phyloP scores from a whole-genome alignment of 1,140 invertebrate species.

The Psix sp. region DNA sequence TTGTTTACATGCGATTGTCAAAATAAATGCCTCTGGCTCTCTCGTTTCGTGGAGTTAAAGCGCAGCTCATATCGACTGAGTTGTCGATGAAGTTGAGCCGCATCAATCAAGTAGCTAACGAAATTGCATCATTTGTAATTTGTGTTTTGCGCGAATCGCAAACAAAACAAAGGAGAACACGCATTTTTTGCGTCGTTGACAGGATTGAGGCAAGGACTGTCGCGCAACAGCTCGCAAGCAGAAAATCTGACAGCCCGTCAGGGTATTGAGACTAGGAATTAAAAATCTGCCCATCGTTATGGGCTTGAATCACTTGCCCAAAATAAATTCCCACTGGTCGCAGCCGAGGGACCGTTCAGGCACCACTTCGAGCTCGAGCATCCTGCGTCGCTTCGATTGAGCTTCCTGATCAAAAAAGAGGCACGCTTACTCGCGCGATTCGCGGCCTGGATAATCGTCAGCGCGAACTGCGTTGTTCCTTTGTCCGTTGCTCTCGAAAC shows the following conservation, averaged over 20 bases:
- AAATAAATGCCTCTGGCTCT: constrained; percentile 48
- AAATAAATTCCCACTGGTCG: constrained; percentile 97
- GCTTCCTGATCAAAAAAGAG: constrained; percentile 34
- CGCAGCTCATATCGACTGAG: too few species aligned
- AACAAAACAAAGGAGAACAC: constrained; percentile 1
- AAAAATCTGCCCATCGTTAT: not conserved
- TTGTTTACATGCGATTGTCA: constrained; percentile 72
- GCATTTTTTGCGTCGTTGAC: not conserved
- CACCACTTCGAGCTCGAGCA: constrained; percentile 97
- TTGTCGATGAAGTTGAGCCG: too few species aligned
- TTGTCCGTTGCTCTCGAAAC: constrained; percentile 66
- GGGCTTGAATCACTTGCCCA: constrained; percentile 84
- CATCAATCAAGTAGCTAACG: too few species aligned
- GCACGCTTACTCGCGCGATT: constrained; percentile 40
- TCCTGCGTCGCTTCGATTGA: constrained; percentile 72
- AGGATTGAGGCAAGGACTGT: not conserved
- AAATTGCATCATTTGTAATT: too few species aligned
- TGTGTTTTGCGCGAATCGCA: not conserved
- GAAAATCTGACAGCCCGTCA: too few species aligned
- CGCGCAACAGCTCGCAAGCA: not conserved
- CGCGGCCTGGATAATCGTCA: constrained; percentile 60
- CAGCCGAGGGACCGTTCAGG: constrained; percentile 96
- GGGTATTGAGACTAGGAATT: not conserved
- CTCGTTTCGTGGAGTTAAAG: too few species aligned
- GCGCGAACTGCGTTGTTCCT: constrained; percentile 73